phyloP scores from a whole-genome alignment of 2,113 vertebrate genomes.

The Romanogobio albipinnatus region DNA sequence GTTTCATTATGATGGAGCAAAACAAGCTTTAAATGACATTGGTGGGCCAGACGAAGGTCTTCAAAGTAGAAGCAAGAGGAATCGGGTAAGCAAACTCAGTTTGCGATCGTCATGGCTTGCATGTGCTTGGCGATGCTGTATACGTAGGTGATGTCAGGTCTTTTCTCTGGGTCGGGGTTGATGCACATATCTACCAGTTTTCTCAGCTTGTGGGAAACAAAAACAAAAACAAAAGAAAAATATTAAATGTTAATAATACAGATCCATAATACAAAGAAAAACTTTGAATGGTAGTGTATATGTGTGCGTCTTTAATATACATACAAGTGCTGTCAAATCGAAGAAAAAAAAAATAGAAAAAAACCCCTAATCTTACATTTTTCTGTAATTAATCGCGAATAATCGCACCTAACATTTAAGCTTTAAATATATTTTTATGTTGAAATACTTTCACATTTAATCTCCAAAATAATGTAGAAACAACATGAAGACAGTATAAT shows the following conservation, averaged over 20 bases:
- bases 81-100: constrained; percentile 69
- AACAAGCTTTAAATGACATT: constrained; percentile 24
- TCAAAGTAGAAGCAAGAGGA: constrained; percentile 13
- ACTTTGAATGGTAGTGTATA: no score
- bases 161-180: constrained; percentile 97
- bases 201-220: constrained; percentile 79
- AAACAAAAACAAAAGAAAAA: neutral
- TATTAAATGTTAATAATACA: neutral
- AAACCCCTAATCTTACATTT: no score
- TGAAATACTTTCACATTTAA: no score
- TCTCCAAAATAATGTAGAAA: no score
- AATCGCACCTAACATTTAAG: no score
- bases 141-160: constrained; percentile 94
- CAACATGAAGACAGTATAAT: no score
- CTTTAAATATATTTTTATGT: no score
- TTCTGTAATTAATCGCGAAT: no score
- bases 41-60: neutral
- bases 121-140: constrained; percentile 94
- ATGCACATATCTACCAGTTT: constrained; percentile 98
- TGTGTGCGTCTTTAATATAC: no score
- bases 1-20: constrained; percentile 8
- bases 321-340: no score
- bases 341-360: no score
- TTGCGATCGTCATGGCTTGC: constrained; percentile 85
- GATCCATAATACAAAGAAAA: neutral